Base-by-base conservation (phyloP, 2,113 vertebrate species). In the Centropus bengalensis region DNA sequence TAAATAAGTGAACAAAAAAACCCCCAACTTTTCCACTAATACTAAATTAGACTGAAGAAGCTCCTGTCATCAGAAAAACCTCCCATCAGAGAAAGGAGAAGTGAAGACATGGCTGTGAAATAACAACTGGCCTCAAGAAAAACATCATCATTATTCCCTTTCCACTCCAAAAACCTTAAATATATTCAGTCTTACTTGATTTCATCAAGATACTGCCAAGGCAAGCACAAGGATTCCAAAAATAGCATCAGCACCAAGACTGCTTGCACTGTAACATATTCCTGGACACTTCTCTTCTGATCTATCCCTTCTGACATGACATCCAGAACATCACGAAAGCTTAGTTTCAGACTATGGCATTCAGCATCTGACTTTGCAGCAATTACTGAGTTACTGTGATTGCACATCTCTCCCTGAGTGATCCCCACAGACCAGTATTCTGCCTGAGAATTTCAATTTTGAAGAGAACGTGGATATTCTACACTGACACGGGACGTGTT, bases 171-270 rank as follows among this genome's bases (percentile, higher is more conserved):
- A 49, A 93, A 55, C 75, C 70, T 80, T 38, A 58, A 85, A 62
- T 36, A 36, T 33, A 66, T 40, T 85, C 75, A 73, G 67, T 82
- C 69, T 52, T 79, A 23, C 36, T 79, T 76, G 30, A 89, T 95
- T 82, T 94, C 76, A 80, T 66, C 92, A 89, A 73, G 58, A 66
- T 51, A 40, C 51, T 93, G 71, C 79, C 71, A 36, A 38, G 51
- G 36, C 79, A 86, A 88, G 54, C 32, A 38, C 82, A 81, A 59
- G 55, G 64, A 54, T 73, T 88, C 88, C 75, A 84, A 71, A 91
- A 82, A 89, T 13, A 89, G 33, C 1, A 18, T 44, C 56, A 82
- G 73, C 89, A 91, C 47, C 26, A 7, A 51, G 66, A 52, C 52
- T 59, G 47, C 55, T 69, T 69, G 82, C 59, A 77, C 51, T 59